These are phyloP conservation scores for Candidula unifasciata DNA, from an alignment of 2,888 invertebrate genomes.

Conservation along the genomic window DNA sequence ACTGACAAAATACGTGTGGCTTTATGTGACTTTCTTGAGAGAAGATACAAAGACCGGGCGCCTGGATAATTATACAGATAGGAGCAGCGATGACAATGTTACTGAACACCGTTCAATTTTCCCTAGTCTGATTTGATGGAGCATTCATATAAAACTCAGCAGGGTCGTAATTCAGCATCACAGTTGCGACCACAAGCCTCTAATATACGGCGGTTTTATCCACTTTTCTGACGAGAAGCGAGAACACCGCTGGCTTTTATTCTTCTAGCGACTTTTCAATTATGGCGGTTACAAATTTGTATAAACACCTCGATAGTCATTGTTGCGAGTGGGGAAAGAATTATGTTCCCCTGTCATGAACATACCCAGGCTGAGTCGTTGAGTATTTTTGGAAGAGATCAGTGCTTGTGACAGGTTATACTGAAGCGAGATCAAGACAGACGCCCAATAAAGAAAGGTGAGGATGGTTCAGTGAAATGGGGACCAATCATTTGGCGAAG, in stretches of 20 bases:
- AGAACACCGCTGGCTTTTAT: constrained; percentile 39
- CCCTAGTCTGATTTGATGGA: constrained; percentile 16
- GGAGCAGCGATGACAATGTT: background rate
- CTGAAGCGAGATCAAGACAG: too few relatives aligned
- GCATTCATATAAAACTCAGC: constrained; percentile 25
- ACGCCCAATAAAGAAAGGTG: too few relatives aligned
- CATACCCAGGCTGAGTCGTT: too few relatives aligned
- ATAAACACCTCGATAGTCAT: background rate
- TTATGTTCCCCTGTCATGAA: background rate
- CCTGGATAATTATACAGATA: background rate
- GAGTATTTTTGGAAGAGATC: too few relatives aligned
- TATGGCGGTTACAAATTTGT: background rate
- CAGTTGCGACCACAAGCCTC: background rate
- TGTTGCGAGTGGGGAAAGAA: background rate
- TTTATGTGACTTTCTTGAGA: background rate
- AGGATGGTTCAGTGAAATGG: too few relatives aligned
- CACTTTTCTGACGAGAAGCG: background rate
- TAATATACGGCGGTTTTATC: background rate
- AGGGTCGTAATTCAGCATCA: constrained; percentile 21
- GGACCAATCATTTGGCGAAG: too few relatives aligned
- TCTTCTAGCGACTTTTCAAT: constrained; percentile 5
- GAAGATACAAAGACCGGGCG: background rate
- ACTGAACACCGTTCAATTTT: constrained; percentile 24
- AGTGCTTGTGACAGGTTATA: too few relatives aligned
- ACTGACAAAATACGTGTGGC: background rate